Evolutionary conservation across 2,113 vertebrate species (phyloP).

Genomic region (Oophaga pumilio): DNA sequence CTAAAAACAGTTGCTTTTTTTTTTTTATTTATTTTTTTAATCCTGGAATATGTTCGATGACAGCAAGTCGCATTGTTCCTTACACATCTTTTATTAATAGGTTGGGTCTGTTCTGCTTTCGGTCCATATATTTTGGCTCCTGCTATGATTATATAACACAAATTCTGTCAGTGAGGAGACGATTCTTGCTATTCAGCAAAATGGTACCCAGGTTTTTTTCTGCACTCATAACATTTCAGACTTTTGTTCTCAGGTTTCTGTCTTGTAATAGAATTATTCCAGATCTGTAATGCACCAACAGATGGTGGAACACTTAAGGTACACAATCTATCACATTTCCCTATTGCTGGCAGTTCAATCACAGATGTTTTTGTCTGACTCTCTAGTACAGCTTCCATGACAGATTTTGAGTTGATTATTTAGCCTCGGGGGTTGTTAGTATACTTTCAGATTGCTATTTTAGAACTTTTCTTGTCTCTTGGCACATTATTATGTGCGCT

Average conservation of each 20-base stretch:
- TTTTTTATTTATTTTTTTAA: too few relatives aligned
- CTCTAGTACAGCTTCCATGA: conserved; percentile 46
- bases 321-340: conserved; percentile 56
- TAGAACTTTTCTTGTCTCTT: conserved; percentile 45
- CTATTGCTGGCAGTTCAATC: conserved; percentile 54
- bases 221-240: background rate
- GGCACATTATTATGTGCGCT: conserved; percentile 39
- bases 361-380: conserved; percentile 55
- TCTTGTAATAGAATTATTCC: conserved; percentile 53
- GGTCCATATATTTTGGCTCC: background rate
- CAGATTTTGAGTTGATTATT: conserved; percentile 55
- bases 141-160: background rate
- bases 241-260: conserved; percentile 38
- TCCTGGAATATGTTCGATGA: too few relatives aligned
- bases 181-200: background rate
- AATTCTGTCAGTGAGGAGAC: background rate
- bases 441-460: conserved; percentile 39
- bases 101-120: too few relatives aligned
- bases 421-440: conserved; percentile 50
- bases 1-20: too few relatives aligned
- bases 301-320: conserved; percentile 56
- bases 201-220: background rate
- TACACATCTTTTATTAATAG: too few relatives aligned
- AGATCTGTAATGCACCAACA: conserved; percentile 36
- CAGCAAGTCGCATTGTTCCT: too few relatives aligned